Conservation (phyloP, 1,140 invertebrate species). For the Pseudomyrmex sp. region DNA sequence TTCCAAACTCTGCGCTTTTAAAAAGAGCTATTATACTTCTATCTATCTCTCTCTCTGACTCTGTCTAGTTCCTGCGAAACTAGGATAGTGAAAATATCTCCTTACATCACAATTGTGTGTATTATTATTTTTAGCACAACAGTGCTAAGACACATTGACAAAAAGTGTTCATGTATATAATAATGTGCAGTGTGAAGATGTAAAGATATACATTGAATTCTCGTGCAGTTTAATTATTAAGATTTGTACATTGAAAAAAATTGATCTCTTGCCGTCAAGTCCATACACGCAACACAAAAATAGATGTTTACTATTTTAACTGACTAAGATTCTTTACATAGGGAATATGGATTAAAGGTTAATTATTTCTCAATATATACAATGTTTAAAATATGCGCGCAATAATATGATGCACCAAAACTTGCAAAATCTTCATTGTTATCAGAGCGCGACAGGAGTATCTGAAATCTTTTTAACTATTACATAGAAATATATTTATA, state of each 20-base stretch:
- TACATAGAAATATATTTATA: conserved; percentile 37
- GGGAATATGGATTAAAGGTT: conserved; percentile 5
- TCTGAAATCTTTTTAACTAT: conserved; percentile 45
- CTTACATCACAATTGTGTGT: conserved; percentile 9
- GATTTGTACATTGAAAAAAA: conserved; percentile 50
- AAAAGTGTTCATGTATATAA: conserved; percentile 69
- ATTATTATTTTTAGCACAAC: conserved; percentile 48
- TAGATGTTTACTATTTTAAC: conserved; percentile 44
- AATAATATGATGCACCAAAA: conserved; percentile 16
- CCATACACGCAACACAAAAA: conserved; percentile 15
- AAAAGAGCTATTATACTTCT: no score
- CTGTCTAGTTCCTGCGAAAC: neutral
- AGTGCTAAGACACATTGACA: conserved; percentile 49
- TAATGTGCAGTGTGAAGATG: conserved; percentile 44
- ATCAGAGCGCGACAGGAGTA: conserved; percentile 30
- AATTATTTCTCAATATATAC: no score
- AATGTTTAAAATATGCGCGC: conserved; percentile 8
- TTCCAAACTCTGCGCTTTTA: no score
- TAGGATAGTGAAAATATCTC: neutral
- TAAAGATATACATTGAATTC: conserved; percentile 64
- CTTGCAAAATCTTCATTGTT: conserved; percentile 22
- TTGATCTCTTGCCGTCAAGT: conserved; percentile 30
- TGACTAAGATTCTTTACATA: conserved; percentile 27
- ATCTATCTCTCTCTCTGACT: no score
- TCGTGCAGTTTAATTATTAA: conserved; percentile 50